Percentiles rank a stretch among this genome's conserved stretches.
phyloP scores from a whole-genome alignment of 1,140 invertebrate species.

The Cepaea nemoralis region DNA sequence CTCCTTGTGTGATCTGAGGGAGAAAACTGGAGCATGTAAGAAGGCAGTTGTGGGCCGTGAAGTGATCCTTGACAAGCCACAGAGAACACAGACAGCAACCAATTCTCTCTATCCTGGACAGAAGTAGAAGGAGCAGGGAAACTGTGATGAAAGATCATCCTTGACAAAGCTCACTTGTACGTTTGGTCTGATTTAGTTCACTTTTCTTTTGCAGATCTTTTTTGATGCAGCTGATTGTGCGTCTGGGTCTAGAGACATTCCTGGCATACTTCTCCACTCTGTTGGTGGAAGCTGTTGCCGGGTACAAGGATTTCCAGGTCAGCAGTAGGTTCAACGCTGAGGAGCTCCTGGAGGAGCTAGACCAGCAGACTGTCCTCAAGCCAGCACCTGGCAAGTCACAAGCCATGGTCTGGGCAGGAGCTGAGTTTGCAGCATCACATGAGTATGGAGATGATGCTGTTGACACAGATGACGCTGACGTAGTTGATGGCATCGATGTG shows the following conservation, averaged over 20 bases:
- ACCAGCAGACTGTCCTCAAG: constrained; percentile 15
- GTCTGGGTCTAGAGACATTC: constrained; percentile 86
- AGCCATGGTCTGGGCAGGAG: neutral
- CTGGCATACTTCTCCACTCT: constrained; percentile 90
- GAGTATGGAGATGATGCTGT: constrained; percentile 14
- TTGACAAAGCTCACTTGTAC: no score
- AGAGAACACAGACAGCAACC: no score
- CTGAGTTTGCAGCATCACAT: neutral
- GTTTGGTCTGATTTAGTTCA: neutral
- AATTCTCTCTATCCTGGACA: no score
- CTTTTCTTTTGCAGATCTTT: constrained; percentile 77
- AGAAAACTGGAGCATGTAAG: no score
- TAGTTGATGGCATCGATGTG: neutral
- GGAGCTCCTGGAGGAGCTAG: constrained; percentile 49
- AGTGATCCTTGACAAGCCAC: no score
- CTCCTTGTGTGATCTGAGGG: no score
- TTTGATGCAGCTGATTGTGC: constrained; percentile 89
- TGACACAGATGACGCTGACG: constrained; percentile 21
- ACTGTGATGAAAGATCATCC: no score
- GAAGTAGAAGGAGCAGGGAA: no score
- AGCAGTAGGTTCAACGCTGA: constrained; percentile 44
- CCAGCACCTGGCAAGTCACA: neutral
- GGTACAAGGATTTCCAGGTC: constrained; percentile 83
- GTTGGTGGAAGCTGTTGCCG: constrained; percentile 93
- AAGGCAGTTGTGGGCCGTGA: no score